Base-by-base conservation (phyloP, 2,888 invertebrate species). In the Coelogynopora nodosa region DNA sequence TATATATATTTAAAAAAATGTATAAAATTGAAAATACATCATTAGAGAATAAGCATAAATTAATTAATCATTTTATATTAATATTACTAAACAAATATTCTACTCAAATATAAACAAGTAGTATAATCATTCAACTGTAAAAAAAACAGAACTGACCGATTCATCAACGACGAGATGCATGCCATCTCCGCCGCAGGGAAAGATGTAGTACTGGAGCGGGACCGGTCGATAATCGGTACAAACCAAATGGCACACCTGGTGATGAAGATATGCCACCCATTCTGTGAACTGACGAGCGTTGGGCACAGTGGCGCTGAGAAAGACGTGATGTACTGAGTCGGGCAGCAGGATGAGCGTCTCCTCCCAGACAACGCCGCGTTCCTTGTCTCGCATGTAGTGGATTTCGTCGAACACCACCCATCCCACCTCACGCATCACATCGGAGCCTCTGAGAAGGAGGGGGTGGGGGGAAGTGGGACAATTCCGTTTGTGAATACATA, bases 321-420 rank as follows among this genome's bases (percentile, higher is more conserved):
- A 99, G 1, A 99, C 99, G 92, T 97, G 98, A 91, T 97, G 97
- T 0, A 99, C 98, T 90, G 97, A 97, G 91, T 98, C 97, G 0
- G 98, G 98, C 67, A 99, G 93, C 31, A 99, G 93, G 90, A 99
- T 99, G 49, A 99, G 94, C 0, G 98, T 98, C 93, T 99, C 99
- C 93, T 98, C 97, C 99, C 99, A 99, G 0, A 99, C 88, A 5
- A 99, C 98, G 84, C 99, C 99, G 90, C 99, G 94, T 92, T 99
- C 98, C 93, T 89, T 98, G 91, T 99, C 98, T 90, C 99, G 94
- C 99, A 99, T 99, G 91, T 99, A 99, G 93, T 99, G 99, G 90
- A 99, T 99, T 93, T 99, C 99, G 91, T 99, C 99, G 93, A 99
- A 99, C 86, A 99, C 94, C 0, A 99, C 99, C 99, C 99, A 99